Base-by-base conservation (phyloP, 1,140 invertebrate species). In the Eueides isabella region DNA sequence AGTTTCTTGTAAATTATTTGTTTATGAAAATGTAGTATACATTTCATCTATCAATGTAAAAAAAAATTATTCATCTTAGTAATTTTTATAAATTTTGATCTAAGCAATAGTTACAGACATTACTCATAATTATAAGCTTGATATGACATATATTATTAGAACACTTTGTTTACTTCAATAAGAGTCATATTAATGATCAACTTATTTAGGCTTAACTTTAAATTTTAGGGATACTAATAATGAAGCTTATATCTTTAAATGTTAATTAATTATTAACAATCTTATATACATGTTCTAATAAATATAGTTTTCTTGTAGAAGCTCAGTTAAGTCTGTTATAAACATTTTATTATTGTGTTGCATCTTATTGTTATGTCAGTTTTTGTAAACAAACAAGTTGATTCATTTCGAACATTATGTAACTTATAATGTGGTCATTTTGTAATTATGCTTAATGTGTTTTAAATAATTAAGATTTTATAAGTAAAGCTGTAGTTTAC, bases 1-100 rank as follows among this genome's bases (percentile, higher is more conserved):
- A 89, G 85, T 90, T 84, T 82, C 61, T 23, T 29, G 19, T 61
- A 26, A 61, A 23, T 61, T 28, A 61, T 29, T 63, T 31, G 31
- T 16, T 23, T 66, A n/a, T 26, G 16, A n/a, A 66, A 66, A 23
- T 38, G 38, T 38, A 35, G 16, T 9, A 26, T 38, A 30, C 2
- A 16, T 66, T 66, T 2, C 5, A 38, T 66, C 38, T 33, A 48
- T 19, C n/a, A n/a, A n/a, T n/a, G n/a, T n/a, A n/a, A n/a, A n/a
- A n/a, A n/a, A n/a, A n/a, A n/a, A n/a, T n/a, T n/a, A n/a, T n/a
- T n/a, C n/a, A n/a, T n/a, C n/a, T n/a, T n/a, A n/a, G 31, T 41
- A 5, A 14, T 11, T 44, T 44, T 7, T 2, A n/a, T n/a, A n/a
- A 19, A 19, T n/a, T 48, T 16, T 48, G 16, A 12, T 9, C 31